These are phyloP conservation scores for Cerceris ruficornis DNA, from an alignment of 2,888 invertebrate genomes.

Conservation along the genomic window DNA sequence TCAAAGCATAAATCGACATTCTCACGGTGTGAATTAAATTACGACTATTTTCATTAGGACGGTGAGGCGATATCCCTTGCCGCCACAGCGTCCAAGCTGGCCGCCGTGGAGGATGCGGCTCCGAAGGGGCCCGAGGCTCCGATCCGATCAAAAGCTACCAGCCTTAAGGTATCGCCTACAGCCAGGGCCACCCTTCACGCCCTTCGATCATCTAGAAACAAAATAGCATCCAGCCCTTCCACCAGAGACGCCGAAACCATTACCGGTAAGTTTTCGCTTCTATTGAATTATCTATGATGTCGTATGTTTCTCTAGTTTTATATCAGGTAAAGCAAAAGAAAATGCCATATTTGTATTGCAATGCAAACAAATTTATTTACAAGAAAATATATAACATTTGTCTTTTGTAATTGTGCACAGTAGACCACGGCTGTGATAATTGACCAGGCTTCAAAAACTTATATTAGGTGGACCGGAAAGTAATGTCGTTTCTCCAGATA, in stretches of 20 bases:
- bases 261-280: constrained; percentile 84
- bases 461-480: too few species aligned
- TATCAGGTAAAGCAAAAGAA: too few species aligned
- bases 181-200: constrained; percentile 78
- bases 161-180: constrained; percentile 77
- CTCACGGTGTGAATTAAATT: not conserved
- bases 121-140: constrained; percentile 85
- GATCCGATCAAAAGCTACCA: constrained; percentile 73
- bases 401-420: too few species aligned
- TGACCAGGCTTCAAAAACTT: too few species aligned
- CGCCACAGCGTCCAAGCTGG: constrained; percentile 87
- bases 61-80: constrained; percentile 81
- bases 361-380: too few species aligned
- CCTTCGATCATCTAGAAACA: constrained; percentile 83
- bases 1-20: not conserved
- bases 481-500: too few species aligned
- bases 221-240: constrained; percentile 72
- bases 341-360: too few species aligned
- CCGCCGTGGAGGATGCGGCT: constrained; percentile 90
- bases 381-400: too few species aligned
- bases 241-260: constrained; percentile 87
- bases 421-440: too few species aligned
- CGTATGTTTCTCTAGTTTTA: too few species aligned
- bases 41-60: constrained; percentile 69
- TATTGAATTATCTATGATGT: not conserved